A percentile compares a stretch with the other conserved stretches of the same genome.
Conservation (phyloP, 2,888 invertebrate species). For the Myopa testacea region DNA sequence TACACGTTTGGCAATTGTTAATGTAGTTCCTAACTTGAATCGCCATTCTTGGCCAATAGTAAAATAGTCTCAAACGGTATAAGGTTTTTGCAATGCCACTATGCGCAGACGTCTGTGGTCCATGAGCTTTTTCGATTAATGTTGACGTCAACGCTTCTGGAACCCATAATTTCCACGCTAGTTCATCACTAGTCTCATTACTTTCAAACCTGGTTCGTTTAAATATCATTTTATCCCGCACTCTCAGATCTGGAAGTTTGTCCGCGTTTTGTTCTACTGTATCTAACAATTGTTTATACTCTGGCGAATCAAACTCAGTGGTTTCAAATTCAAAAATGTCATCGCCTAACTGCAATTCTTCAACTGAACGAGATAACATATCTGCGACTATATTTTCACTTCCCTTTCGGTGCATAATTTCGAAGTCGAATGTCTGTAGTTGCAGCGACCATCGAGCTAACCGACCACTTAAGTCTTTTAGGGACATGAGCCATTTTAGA, state of each 20-base stretch:
- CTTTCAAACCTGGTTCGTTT: background rate
- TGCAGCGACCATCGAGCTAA: too few species aligned
- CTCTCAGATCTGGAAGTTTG: conserved; percentile 22
- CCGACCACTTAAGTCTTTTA: background rate
- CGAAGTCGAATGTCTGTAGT: too few species aligned
- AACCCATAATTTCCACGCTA: conserved; percentile 17
- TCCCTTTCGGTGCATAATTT: too few species aligned
- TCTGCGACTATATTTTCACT: conserved; percentile 50
- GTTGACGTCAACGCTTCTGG: background rate
- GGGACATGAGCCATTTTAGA: conserved; percentile 19
- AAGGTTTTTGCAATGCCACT: conserved; percentile 43
- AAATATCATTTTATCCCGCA: conserved; percentile 19
- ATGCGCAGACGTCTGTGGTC: conserved; percentile 3
- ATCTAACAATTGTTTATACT: background rate
- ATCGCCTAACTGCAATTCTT: background rate
- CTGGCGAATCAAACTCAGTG: background rate
- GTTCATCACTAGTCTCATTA: background rate
- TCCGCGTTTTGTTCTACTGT: background rate
- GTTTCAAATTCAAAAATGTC: background rate
- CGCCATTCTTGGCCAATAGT: conserved; percentile 45
- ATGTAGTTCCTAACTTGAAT: conserved; percentile 39
- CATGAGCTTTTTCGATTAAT: background rate
- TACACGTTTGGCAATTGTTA: conserved; percentile 34
- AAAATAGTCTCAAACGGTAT: conserved; percentile 24
- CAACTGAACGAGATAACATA: conserved; percentile 45